phyloP scores from a whole-genome alignment of 1,140 invertebrate species.

The Drosophila tristis region DNA sequence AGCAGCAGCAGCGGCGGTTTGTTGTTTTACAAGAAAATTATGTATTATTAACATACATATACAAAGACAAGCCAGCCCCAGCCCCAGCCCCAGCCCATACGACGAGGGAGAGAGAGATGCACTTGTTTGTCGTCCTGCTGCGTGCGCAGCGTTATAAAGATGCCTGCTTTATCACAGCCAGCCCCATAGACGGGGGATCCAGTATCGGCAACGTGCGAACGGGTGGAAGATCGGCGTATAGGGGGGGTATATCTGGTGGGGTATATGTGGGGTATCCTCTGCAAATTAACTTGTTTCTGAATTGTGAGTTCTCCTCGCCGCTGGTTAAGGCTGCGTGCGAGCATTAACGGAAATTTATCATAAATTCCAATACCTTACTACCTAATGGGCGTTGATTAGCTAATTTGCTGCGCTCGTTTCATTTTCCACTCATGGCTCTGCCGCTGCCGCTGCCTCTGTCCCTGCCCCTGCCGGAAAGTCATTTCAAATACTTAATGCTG shows the following conservation, averaged over 20 bases:
- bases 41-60: slow-evolving; percentile 69
- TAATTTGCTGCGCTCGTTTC: slow-evolving; percentile 81
- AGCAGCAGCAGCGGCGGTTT: slow-evolving; percentile 35
- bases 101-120: slow-evolving; percentile 24
- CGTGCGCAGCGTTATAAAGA: slow-evolving; percentile 65
- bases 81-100: background rate
- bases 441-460: background rate
- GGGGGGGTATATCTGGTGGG: background rate
- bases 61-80: slow-evolving; percentile 7
- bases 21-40: slow-evolving; percentile 82
- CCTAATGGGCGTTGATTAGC: slow-evolving; percentile 81
- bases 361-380: slow-evolving; percentile 76
- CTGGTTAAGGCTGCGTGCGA: slow-evolving; percentile 14
- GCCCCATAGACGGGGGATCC: background rate
- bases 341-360: slow-evolving; percentile 80
- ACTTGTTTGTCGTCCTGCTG: slow-evolving; percentile 75
- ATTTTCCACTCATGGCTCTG: slow-evolving; percentile 57
- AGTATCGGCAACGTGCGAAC: no score
- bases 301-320: slow-evolving; percentile 67
- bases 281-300: slow-evolving; percentile 77
- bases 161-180: slow-evolving; percentile 70
- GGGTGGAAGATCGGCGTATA: background rate
- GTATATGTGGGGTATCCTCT: background rate
- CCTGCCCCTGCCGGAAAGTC: slow-evolving; percentile 48
- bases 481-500: slow-evolving; percentile 74